Percentiles rank a stretch among this genome's conserved stretches.
These are phyloP conservation scores for Hirudinaria manillensis DNA, from an alignment of 2,888 invertebrate species.

Conservation along the genomic window DNA sequence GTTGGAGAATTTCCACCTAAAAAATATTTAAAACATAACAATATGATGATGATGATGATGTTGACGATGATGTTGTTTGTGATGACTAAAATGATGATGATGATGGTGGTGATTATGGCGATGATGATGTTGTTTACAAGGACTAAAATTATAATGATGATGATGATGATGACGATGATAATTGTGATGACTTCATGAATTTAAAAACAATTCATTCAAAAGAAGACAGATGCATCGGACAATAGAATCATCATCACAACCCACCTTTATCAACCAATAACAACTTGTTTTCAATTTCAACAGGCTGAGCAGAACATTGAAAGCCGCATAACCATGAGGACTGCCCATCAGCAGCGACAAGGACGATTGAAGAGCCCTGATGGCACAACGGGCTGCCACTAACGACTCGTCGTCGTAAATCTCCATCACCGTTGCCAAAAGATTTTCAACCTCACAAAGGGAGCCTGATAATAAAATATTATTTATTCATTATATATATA, in stretches of 20 bases:
- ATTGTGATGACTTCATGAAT: too few relatives aligned
- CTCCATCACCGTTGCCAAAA: conserved; percentile 47
- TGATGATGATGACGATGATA: too few relatives aligned
- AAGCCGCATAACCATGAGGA: conserved; percentile 59
- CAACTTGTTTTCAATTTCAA: conserved; percentile 66
- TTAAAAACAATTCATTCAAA: too few relatives aligned
- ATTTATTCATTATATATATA: neutral
- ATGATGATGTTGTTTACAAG: too few relatives aligned
- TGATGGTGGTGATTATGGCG: too few relatives aligned
- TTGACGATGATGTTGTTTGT: too few relatives aligned
- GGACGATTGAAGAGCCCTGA: conserved; percentile 63
- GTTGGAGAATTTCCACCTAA: conserved; percentile 12
- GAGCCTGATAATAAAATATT: neutral
- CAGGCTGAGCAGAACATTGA: conserved; percentile 62
- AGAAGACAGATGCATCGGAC: too few relatives aligned
- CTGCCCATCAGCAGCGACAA: conserved; percentile 63
- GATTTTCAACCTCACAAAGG: conserved; percentile 41
- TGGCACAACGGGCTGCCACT: conserved; percentile 67
- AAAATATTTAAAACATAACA: conserved; percentile 33
- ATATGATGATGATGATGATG: too few relatives aligned
- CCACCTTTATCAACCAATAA: conserved; percentile 77
- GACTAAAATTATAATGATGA: conserved; percentile 1
- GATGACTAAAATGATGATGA: too few relatives aligned
- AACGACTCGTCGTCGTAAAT: conserved; percentile 62
- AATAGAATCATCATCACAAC: conserved; percentile 43